These are phyloP conservation scores for Rhinoderma darwinii DNA, from an alignment of 2,113 vertebrate species.

Conservation along the genomic window DNA sequence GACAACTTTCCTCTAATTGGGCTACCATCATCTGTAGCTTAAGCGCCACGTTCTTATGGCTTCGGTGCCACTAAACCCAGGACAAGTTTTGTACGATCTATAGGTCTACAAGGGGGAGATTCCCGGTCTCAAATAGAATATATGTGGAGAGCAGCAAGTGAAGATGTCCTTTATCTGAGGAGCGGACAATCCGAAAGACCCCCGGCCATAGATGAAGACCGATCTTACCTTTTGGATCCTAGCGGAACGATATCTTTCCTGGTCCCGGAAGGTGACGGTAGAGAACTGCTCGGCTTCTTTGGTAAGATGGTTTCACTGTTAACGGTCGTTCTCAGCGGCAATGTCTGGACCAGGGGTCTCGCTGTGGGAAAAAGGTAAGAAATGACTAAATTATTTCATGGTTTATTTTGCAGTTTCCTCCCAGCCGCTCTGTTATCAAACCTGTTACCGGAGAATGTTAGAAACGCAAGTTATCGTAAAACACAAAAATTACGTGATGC, in stretches of 20 bases:
- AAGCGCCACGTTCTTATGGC: too few species aligned
- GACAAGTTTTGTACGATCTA: too few species aligned
- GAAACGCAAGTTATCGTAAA: conserved; percentile 3
- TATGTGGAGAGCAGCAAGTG: too few species aligned
- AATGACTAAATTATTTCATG: not conserved
- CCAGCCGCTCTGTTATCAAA: not conserved
- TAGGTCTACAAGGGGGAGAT: too few species aligned
- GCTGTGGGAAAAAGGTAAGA: conserved; percentile 75
- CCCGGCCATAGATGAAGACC: not conserved
- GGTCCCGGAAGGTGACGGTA: conserved; percentile 88
- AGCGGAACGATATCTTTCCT: conserved; percentile 81
- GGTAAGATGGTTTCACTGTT: conserved; percentile 95
- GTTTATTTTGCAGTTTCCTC: not conserved
- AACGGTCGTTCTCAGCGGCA: conserved; percentile 87
- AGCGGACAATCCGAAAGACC: not conserved
- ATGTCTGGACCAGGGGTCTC: conserved; percentile 89
- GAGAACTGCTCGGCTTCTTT: conserved; percentile 88
- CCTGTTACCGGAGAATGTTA: not conserved
- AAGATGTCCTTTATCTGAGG: too few species aligned
- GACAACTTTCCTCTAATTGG: too few species aligned
- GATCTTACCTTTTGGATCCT: conserved; percentile 84
- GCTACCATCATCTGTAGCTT: too few species aligned
- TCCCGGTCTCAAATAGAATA: too few species aligned
- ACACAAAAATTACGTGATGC: not conserved
- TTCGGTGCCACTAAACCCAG: too few species aligned